A percentile compares a stretch with the other conserved stretches of the same genome.
Conservation (phyloP, 1,140 invertebrate species). For the Cylas formicarius region DNA sequence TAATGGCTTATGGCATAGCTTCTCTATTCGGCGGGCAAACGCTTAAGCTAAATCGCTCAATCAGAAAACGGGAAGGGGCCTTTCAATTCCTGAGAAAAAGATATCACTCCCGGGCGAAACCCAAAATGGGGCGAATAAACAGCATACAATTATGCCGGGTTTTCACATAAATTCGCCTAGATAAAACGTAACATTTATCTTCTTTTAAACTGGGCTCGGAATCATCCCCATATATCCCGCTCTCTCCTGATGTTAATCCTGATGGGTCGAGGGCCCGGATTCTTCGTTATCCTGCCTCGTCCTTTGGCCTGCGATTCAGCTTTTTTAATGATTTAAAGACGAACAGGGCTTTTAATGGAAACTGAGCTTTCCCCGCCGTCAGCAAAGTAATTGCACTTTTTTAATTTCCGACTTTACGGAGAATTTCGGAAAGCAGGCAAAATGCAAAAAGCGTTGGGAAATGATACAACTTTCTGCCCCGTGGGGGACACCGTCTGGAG, state of each 20-base stretch:
- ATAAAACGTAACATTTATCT: slow-evolving; percentile 30
- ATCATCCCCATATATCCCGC: slow-evolving; percentile 29
- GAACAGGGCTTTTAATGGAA: slow-evolving; percentile 5
- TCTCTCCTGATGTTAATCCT: slow-evolving; percentile 29
- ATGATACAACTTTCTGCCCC: no score
- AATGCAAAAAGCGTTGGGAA: no score
- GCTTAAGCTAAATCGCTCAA: no score
- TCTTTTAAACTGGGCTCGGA: slow-evolving; percentile 23
- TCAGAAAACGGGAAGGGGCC: neutral
- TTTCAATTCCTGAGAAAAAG: neutral
- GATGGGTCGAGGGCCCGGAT: no score
- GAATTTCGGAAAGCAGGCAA: no score
- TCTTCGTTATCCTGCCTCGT: slow-evolving; percentile 23
- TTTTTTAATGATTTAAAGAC: slow-evolving; percentile 30
- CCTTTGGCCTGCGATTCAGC: slow-evolving; percentile 22
- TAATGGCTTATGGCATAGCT: no score
- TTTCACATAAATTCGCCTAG: slow-evolving; percentile 28
- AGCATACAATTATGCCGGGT: slow-evolving; percentile 29
- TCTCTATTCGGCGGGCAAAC: no score
- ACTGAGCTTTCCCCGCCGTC: no score
- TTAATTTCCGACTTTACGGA: no score
- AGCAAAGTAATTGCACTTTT: no score
- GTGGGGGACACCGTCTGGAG: no score
- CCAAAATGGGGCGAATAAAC: slow-evolving; percentile 25
- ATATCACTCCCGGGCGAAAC: slow-evolving; percentile 1